Conservation (phyloP, 35 echinoderm and acorn worm species). For the Lytechinus pictus region DNA sequence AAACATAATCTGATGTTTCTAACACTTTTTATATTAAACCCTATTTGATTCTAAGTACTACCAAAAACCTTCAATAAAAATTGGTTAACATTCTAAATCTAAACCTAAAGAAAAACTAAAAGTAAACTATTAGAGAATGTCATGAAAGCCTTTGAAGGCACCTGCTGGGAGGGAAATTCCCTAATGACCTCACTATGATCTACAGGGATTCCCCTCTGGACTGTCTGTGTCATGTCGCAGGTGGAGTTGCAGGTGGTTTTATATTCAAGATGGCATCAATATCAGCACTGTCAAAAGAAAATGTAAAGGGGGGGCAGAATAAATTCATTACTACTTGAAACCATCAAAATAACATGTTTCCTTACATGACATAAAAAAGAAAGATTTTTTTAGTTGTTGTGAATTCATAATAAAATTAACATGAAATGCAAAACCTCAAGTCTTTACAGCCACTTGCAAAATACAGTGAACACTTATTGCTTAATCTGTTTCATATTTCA, state of each 20-base stretch:
- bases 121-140: neutral
- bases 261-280: neutral
- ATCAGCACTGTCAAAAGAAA: neutral
- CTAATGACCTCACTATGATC: conserved; percentile 1
- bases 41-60: no score
- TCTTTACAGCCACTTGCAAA: no score
- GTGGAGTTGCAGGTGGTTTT: neutral
- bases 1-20: no score
- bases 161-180: neutral
- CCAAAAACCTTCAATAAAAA: neutral
- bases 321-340: no score
- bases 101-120: neutral
- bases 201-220: neutral
- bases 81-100: neutral
- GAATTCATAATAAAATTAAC: no score
- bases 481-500: no score
- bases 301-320: neutral
- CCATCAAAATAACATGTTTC: no score
- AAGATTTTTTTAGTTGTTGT: no score
- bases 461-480: no score
- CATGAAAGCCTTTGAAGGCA: neutral
- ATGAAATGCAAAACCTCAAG: no score
- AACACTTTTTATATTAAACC: no score
- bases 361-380: no score
- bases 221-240: neutral